phyloP scores from a whole-genome alignment of 1,140 invertebrate genomes.

The Harlomillsia oculata region DNA sequence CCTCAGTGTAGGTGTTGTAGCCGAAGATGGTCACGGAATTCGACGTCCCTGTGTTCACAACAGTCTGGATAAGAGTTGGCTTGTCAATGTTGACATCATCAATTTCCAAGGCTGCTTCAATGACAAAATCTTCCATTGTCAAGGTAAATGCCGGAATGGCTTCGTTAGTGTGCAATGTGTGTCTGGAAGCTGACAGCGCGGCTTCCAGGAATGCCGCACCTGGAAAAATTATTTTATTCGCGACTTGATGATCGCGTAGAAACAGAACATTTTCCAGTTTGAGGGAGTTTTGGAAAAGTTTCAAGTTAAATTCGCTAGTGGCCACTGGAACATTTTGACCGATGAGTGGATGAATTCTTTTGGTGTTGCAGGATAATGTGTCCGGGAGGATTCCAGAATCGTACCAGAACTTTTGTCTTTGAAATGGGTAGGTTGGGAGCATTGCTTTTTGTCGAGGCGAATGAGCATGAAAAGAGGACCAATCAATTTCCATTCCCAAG shows the following conservation, averaged over 20 bases:
- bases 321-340: background rate
- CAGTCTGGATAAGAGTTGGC: no score
- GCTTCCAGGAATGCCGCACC: constrained; percentile 8
- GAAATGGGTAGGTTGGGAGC: constrained; percentile 16
- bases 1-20: no score
- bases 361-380: background rate
- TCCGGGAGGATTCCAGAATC: background rate
- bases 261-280: constrained; percentile 1
- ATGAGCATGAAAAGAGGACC: background rate
- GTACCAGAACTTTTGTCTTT: constrained; percentile 1
- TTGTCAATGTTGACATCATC: no score
- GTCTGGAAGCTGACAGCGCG: background rate
- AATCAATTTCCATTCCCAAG: constrained; percentile 1
- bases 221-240: background rate
- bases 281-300: constrained; percentile 1
- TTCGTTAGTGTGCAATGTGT: no score
- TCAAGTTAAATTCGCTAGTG: background rate
- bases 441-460: constrained; percentile 1
- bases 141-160: no score
- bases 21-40: no score
- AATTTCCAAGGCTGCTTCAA: background rate
- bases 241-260: constrained; percentile 11
- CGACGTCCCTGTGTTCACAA: no score
- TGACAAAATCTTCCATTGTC: background rate
- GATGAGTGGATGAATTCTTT: background rate